A percentile compares a stretch with the other conserved stretches of the same genome.
Conservation (phyloP, 2,888 invertebrate species). For the Helicoverpa assulta region DNA sequence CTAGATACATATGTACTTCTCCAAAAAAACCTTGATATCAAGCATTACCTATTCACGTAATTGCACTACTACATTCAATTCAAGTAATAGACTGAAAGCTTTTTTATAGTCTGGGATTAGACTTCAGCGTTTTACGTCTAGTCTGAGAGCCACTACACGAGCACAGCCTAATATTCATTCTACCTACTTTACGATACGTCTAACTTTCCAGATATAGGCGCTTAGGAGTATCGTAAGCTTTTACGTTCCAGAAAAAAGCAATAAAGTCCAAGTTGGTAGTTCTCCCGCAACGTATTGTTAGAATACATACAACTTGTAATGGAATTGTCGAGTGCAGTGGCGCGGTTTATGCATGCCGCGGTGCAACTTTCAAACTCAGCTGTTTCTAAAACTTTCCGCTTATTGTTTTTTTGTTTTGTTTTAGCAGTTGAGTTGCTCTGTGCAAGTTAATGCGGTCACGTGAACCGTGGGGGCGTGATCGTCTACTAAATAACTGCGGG, state of each 20-base stretch:
- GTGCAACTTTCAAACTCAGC: conserved; percentile 61
- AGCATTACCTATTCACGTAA: conserved; percentile 22
- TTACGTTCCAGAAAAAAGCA: conserved; percentile 49
- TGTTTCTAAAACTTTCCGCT: conserved; percentile 54
- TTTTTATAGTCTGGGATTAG: conserved; percentile 39
- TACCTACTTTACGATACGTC: conserved; percentile 34
- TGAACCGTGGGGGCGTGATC: conserved; percentile 29
- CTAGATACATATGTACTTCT: neutral
- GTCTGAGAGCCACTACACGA: conserved; percentile 23
- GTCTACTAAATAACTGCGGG: conserved; percentile 29
- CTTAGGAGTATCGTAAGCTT: conserved; percentile 36
- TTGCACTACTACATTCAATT: conserved; percentile 17
- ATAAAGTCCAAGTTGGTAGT: conserved; percentile 57
- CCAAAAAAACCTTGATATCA: neutral
- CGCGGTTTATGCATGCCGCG: conserved; percentile 57
- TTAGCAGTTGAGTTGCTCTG: conserved; percentile 31
- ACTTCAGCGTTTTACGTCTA: conserved; percentile 23
- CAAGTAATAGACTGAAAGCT: conserved; percentile 42
- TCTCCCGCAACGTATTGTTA: conserved; percentile 48
- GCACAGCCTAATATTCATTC: conserved; percentile 16
- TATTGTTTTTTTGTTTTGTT: conserved; percentile 45
- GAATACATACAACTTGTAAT: conserved; percentile 58
- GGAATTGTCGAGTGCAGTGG: conserved; percentile 62
- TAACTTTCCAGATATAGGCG: conserved; percentile 41
- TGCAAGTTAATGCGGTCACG: conserved; percentile 48